Conservation (phyloP, 2,113 vertebrate species). For the Sciurus niger region DNA sequence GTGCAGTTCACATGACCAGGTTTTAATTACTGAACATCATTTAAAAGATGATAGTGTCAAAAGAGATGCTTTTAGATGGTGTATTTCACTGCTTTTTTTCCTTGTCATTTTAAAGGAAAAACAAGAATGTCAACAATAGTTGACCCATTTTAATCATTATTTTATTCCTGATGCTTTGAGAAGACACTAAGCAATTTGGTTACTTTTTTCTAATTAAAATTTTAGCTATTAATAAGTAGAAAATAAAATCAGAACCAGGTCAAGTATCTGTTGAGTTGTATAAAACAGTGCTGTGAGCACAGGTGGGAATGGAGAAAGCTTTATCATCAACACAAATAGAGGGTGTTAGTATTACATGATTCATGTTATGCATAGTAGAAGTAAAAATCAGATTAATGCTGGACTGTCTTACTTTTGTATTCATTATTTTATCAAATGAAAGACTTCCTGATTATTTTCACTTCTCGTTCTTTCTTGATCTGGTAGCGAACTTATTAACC, state of each 20-base stretch:
- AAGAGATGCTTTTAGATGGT: background rate
- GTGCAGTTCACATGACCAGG: background rate
- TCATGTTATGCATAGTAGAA: no score
- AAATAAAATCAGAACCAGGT: background rate
- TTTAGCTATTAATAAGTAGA: constrained; percentile 4
- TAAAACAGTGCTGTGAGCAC: background rate
- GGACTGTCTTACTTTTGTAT: background rate
- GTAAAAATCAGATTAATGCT: background rate
- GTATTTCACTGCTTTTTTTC: background rate
- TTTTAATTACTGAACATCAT: background rate
- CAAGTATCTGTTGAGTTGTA: background rate
- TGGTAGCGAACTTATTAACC: no score
- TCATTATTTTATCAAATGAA: background rate
- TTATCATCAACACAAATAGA: background rate
- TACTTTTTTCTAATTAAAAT: constrained; percentile 4
- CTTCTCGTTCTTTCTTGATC: background rate
- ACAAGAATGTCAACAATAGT: background rate
- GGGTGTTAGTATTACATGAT: rapidly evolving
- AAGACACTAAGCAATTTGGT: constrained; percentile 28
- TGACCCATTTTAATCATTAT: constrained; percentile 18
- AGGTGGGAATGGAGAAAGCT: background rate
- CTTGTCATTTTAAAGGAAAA: background rate
- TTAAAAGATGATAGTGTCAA: background rate
- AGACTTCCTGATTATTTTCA: background rate
- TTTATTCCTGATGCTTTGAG: constrained; percentile 41